Percentiles rank a stretch among this genome's conserved stretches.
These are phyloP conservation scores for Archips crataeganus DNA, from an alignment of 2,888 invertebrate species.

Conservation along the genomic window DNA sequence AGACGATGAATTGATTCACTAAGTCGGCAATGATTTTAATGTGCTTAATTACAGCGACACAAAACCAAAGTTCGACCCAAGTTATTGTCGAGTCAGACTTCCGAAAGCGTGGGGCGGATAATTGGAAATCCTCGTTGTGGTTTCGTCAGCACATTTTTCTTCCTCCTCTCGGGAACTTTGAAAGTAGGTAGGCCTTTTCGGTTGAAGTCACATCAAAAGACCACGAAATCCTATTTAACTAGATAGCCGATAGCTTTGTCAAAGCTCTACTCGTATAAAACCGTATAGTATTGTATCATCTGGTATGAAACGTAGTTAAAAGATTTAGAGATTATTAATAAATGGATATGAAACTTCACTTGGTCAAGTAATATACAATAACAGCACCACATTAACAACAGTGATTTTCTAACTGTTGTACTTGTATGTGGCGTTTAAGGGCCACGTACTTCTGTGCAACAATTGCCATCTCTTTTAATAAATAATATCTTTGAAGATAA, in stretches of 20 bases:
- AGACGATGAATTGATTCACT: not conserved
- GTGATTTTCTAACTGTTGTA: too few relatives aligned
- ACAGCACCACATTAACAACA: too few relatives aligned
- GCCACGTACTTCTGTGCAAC: too few relatives aligned
- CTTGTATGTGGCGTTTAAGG: too few relatives aligned
- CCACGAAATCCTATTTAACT: conserved; percentile 8
- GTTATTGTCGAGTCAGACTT: conserved; percentile 30
- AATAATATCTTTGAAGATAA: too few relatives aligned
- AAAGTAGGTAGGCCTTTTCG: conserved; percentile 5
- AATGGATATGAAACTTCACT: too few relatives aligned
- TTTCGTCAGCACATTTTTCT: conserved; percentile 28
- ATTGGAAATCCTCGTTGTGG: conserved; percentile 40
- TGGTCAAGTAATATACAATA: too few relatives aligned
- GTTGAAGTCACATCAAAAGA: not conserved
- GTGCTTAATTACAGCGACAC: conserved; percentile 22
- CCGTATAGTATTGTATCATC: too few relatives aligned
- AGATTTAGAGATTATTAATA: too few relatives aligned
- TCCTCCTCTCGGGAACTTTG: conserved; percentile 9
- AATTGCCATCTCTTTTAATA: too few relatives aligned
- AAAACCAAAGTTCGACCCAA: conserved; percentile 19
- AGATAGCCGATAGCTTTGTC: conserved; percentile 5
- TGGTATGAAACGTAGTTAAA: too few relatives aligned
- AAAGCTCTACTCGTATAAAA: not conserved
- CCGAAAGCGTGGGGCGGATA: conserved; percentile 30
- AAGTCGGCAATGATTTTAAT: not conserved